phyloP scores from a whole-genome alignment of 2,888 invertebrate species.

The Dioctria linearis region DNA sequence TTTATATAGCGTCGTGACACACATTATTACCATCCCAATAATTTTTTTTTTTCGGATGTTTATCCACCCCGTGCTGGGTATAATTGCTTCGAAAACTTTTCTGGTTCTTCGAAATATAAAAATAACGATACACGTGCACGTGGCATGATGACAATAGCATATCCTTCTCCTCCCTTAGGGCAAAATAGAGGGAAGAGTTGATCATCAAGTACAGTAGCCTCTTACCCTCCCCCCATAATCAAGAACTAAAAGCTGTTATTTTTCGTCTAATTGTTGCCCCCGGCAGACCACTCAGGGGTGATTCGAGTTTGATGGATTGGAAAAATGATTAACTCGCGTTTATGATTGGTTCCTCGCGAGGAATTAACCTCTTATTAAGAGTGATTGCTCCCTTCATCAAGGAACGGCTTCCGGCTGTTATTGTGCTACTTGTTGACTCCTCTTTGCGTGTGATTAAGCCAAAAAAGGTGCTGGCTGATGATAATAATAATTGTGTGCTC shows the following conservation, averaged over 20 bases:
- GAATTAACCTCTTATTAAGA: conserved; percentile 43
- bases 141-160: background rate
- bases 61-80: background rate
- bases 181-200: background rate
- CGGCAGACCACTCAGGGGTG: conserved; percentile 24
- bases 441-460: background rate
- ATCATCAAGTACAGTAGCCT: background rate
- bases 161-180: background rate
- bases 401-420: conserved; percentile 25
- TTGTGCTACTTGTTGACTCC: conserved; percentile 20
- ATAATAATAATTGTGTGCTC: background rate
- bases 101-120: background rate
- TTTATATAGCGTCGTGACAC: too few species aligned
- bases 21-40: background rate
- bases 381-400: conserved; percentile 43
- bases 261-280: conserved; percentile 43
- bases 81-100: conserved; percentile 7
- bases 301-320: conserved; percentile 49
- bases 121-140: conserved; percentile 46
- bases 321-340: conserved; percentile 44
- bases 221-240: background rate
- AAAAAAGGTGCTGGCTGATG: background rate
- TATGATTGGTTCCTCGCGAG: conserved; percentile 46
- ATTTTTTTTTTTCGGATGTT: background rate
- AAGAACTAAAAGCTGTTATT: conserved; percentile 38